Conservation (phyloP, 2,888 invertebrate genomes). For the Stomorhina lunata region DNA sequence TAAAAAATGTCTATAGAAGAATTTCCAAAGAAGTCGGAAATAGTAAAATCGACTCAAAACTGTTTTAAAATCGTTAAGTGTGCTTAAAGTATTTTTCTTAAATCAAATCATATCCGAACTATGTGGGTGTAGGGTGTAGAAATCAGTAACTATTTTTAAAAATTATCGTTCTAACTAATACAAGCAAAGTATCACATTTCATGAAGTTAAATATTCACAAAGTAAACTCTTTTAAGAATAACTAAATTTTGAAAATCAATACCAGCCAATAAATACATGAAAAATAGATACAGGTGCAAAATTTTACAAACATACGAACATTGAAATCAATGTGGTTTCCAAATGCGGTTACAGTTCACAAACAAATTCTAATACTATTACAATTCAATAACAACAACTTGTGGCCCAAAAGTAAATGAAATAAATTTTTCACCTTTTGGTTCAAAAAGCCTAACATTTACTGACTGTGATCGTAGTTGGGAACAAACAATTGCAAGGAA, state of each 20-base stretch:
- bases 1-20: no score
- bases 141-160: no score
- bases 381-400: slow-evolving; percentile 10
- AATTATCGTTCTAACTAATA: no score
- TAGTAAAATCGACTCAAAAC: no score
- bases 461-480: slow-evolving; percentile 33
- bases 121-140: no score
- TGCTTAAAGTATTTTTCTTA: no score
- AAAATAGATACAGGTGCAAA: slow-evolving; percentile 17
- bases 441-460: slow-evolving; percentile 38
- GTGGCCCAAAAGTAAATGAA: not conserved
- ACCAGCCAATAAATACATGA: not conserved
- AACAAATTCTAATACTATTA: slow-evolving; percentile 17
- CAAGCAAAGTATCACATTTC: not conserved
- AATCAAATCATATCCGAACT: no score
- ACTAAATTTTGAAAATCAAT: slow-evolving; percentile 36
- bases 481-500: slow-evolving; percentile 18
- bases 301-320: not conserved
- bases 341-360: slow-evolving; percentile 45
- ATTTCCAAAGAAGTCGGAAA: no score
- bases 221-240: no score
- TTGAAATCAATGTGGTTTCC: slow-evolving; percentile 54
- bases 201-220: not conserved
- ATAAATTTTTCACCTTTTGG: not conserved
- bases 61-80: no score